Evolutionary conservation across 2,797 vertebrate genomes (phyloP), one percentile per base, ranked within the genome.

Genomic region (Darevskia nairensis): DNA sequence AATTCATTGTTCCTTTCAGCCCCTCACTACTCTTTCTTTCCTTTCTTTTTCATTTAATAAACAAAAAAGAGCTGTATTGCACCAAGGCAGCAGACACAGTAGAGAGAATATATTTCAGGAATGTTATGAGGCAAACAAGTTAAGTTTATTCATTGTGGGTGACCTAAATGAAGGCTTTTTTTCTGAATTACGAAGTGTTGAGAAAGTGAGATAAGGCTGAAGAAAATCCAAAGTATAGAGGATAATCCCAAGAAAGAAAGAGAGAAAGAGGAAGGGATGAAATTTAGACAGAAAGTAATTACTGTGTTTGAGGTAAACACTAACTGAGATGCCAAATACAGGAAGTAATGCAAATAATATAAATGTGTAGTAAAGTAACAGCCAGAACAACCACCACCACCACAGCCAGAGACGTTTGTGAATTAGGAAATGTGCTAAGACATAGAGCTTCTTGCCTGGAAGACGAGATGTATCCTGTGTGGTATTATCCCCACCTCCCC

Each of bases 181-280:
- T 32, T 79, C 23, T 79, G 59, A 78, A 11, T 77, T 90, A 88
- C 55, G 55, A 91, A 85, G 32, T 66, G 90, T 88, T 84, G 64
- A 86, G 83, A 50, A 15, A 74, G 1, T 79, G 80, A 90, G 89
- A 92, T 90, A 93, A 79, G 71, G 82, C 15, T 82, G 71, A 82
- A 89, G 15, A 91, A 88, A 2, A 3, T 5, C 78, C 91, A 87
- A 90, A 88, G 35, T n/a, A 91, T 88, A 91, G 27, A 4, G 0
- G 88, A 74, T 2, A 29, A 9, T 66, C 61, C 87, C 19, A 80
- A 88, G 88, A 84, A 15, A 87, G 6, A 72, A 64, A 85, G 6
- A 35, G 68, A 59, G 17, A 64, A 35, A 32, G 32, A 27, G 23
- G 13, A 8, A 69, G 17, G 81, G 6, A 61, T 69, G 21, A 68